Conservation (phyloP, 2,797 vertebrate genomes). For the Premnoplex brunnescens region DNA sequence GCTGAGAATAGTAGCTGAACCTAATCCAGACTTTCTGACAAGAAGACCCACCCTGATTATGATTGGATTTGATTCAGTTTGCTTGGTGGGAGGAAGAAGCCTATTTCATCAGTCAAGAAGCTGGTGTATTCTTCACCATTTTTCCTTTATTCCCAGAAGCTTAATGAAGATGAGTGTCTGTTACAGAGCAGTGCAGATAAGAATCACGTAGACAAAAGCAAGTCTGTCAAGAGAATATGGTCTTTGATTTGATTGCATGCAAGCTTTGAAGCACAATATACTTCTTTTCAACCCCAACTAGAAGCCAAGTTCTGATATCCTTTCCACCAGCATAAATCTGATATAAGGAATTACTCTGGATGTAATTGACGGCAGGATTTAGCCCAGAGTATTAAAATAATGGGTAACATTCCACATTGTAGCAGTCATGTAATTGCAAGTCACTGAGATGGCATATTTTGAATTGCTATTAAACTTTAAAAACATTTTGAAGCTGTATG, state of each 20-base stretch:
- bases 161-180: background rate
- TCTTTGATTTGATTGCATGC: conserved; percentile 25
- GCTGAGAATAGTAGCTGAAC: conserved; percentile 4
- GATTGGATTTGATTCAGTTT: background rate
- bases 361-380: background rate
- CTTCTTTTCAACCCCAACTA: conserved; percentile 10
- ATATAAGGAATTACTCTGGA: background rate
- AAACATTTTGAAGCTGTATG: conserved; percentile 49
- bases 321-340: conserved; percentile 40
- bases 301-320: background rate
- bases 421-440: conserved; percentile 8
- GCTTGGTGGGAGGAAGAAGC: background rate
- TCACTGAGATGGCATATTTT: background rate
- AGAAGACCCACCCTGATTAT: background rate
- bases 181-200: background rate
- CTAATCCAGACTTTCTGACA: conserved; percentile 31
- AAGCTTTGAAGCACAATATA: background rate
- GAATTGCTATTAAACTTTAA: conserved; percentile 40
- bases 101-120: conserved; percentile 28
- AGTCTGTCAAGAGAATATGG: background rate
- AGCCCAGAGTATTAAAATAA: background rate
- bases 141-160: conserved; percentile 14
- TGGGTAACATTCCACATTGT: background rate
- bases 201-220: background rate
- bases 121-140: background rate